Evolutionary conservation across 1,140 invertebrate species (phyloP).

Genomic region (Sipha flava): DNA sequence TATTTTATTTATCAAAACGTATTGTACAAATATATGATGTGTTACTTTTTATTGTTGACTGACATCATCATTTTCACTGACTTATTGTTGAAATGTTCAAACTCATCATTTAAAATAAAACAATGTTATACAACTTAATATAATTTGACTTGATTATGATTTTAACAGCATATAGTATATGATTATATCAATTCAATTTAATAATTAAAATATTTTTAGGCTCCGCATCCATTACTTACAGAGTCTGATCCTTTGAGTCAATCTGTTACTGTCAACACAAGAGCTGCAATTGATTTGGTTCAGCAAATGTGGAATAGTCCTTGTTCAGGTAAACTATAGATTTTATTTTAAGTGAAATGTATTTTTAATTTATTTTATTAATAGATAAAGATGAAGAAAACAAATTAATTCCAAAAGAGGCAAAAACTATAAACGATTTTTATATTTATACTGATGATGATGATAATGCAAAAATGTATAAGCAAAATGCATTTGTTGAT

Average conservation of each 20-base stretch:
- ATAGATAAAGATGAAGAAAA: not conserved
- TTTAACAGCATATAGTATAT: too few relatives aligned
- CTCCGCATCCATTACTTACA: not conserved
- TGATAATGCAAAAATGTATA: not conserved
- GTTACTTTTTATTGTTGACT: too few relatives aligned
- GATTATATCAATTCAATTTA: too few relatives aligned
- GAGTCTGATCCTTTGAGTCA: not conserved
- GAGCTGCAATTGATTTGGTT: conserved; percentile 38
- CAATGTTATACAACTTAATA: too few relatives aligned
- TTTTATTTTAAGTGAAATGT: too few relatives aligned
- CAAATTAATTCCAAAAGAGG: not conserved
- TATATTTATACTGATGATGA: not conserved
- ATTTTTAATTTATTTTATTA: not conserved
- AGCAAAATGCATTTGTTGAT: not conserved
- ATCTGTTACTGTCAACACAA: conserved; percentile 37
- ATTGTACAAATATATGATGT: too few relatives aligned
- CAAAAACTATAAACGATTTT: not conserved
- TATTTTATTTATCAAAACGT: too few relatives aligned
- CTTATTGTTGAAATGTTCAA: too few relatives aligned
- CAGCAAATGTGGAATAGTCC: conserved; percentile 40
- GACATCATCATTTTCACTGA: too few relatives aligned
- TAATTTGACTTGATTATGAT: too few relatives aligned
- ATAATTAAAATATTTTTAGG: not conserved
- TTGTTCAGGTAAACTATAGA: not conserved
- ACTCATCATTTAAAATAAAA: too few relatives aligned